Evolutionary conservation across 37 sponge, comb jelly and placozoan genomes (phyloP), one percentile per base, ranked within the genome.

Genomic region (Dysidea cf. avara): DNA sequence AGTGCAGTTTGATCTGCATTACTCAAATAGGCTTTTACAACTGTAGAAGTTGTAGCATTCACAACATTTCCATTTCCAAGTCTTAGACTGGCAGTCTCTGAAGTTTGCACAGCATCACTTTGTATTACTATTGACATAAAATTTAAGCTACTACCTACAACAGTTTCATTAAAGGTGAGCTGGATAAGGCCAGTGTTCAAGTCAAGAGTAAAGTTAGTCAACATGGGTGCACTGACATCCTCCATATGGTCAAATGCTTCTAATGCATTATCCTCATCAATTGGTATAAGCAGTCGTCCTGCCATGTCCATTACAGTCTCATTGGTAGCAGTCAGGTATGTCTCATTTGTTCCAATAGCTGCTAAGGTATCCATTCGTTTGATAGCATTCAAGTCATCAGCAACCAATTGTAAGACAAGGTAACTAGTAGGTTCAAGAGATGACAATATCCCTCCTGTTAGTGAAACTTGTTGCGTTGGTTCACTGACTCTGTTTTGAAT

Each of bases 151-250:
- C 61, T 40, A 12, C 66, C 75, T 13, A 66, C 57, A 3, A 95
- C 83, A 2, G 83, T 66, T 62, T 95, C 96, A 76, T 79, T 78
- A 70, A 95, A 95, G 14, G 85, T 90, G 21, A 95, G 30, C 30
- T 62, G 51, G 7, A 92, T 58, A 7, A 81, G 56, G 22, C 86
- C 86, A 73, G 50, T 75, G 60, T 85, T 86, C n/a, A 87, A 71
- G 51, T 95, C 87, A 11, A 95, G 81, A 36, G 87, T 86, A 79
- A 90, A 95, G 77, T 82, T 85, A 14, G 67, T 58, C 20, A 95
- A 83, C 26, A 51, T 60, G 18, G 96, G 88, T 20, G 80, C 62
- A 21, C 77, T 83, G 0, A 20, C 56, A 54, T 95, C 96, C 20
- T 67, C 56, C 31, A 71, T 32, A 56, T 85, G 86, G 2, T 71